Evolutionary conservation across 2,113 vertebrate species (phyloP), one percentile per base, ranked within the genome.

Genomic region (Nanorana parkeri): DNA sequence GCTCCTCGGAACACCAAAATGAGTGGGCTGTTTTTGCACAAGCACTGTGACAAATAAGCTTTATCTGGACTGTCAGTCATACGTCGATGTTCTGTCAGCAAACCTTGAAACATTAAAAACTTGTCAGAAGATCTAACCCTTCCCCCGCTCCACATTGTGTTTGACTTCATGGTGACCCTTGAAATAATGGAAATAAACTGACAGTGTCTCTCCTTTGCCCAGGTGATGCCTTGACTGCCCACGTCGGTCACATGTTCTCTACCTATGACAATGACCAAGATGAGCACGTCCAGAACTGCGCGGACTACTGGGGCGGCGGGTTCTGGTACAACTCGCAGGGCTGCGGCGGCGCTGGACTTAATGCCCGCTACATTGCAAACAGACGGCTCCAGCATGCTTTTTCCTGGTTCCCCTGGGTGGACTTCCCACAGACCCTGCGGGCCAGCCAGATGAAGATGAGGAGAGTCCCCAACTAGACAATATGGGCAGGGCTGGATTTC

Each of bases 371-470:
- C 52, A 65, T 7, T 13, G 8, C 21, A 4, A 23, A 4, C 1
- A 15, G 2, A 7, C 29, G 26, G 4, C 20, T 1, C 0, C 24
- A 65, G 1, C 6, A 16, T 4, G 71, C 24, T 5, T 82, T 82
- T 47, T 75, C 61, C 63, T 82, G 80, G 80, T 17, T 15, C 1
- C 66, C 41, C 1, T 54, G 60, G 61, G 60, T 55, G 19, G 80
- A 74, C 2, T 75, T 26, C 26, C 69, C 69, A 17, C 5, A 41
- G 21, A 23, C 28, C 21, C 80, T 81, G 8, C 52, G 10, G 28
- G 60, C 41, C 7, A 81, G 80, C 28, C 60, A 81, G 69, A 74
- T 81, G 80, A 81, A 72, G 71, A 67, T 75, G 61, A 36, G 80
- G 29, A 81, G 71, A 28, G 13, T 73, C 41, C 15, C 5, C 4